Conservation (phyloP, 2,888 invertebrate genomes). For the Dastarcus helophoroides region DNA sequence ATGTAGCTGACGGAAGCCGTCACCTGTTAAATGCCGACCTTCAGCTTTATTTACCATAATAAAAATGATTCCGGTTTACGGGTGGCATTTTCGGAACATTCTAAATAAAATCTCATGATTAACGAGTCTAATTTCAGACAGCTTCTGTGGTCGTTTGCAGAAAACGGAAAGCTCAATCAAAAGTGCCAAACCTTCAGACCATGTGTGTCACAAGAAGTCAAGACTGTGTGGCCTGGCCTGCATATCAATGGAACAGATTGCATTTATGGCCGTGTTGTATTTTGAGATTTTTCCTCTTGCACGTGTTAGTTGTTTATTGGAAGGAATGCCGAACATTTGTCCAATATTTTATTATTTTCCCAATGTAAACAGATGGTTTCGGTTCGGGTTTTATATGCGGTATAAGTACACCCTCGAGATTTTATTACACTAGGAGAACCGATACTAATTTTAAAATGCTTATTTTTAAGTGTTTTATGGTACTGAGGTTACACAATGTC, state of each 20-base stretch:
- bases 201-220: too few species aligned
- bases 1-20: too few species aligned
- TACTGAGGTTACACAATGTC: too few species aligned
- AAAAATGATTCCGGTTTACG: too few species aligned
- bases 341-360: neutral
- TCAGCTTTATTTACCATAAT: too few species aligned
- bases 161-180: too few species aligned
- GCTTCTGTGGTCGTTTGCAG: too few species aligned
- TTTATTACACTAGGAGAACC: neutral
- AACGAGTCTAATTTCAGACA: too few species aligned
- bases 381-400: neutral
- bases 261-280: neutral
- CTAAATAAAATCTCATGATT: too few species aligned
- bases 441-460: neutral
- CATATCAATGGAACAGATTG: neutral
- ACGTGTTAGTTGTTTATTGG: neutral
- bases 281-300: neutral
- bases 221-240: neutral
- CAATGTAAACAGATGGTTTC: neutral
- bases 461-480: slow-evolving; percentile 1
- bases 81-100: too few species aligned
- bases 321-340: slow-evolving; percentile 1
- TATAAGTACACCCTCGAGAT: slow-evolving; percentile 1
- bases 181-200: too few species aligned
- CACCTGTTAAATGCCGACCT: too few species aligned